Conservation (phyloP, 2,113 vertebrate genomes). For the Urocynchramus pylzowi region DNA sequence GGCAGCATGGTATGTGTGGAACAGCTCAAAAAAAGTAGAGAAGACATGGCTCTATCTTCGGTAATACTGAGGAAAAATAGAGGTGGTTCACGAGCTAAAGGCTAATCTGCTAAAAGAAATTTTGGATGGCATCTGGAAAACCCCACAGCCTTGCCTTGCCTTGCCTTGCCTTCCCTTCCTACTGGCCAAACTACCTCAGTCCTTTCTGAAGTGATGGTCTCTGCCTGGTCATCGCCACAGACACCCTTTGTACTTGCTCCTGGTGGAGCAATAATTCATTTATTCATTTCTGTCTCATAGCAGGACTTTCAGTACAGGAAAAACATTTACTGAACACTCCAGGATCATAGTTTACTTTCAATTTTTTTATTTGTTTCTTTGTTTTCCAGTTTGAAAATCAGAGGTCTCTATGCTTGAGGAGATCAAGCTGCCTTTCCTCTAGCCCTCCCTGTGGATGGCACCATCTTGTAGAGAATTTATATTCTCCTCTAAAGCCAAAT, state of each 20-base stretch:
- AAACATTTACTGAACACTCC: neutral
- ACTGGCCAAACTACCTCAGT: neutral
- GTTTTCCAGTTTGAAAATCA: neutral
- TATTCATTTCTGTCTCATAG: neutral
- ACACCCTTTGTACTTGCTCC: neutral
- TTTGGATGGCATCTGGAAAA: neutral
- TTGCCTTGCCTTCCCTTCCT: neutral
- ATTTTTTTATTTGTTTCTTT: neutral
- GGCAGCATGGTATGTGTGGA: neutral
- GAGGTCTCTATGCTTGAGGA: neutral
- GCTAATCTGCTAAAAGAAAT: neutral
- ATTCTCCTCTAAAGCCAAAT: neutral
- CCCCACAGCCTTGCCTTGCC: neutral
- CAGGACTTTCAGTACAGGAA: neutral
- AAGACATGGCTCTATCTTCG: accelerated
- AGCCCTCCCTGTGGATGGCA: neutral
- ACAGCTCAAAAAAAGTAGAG: neutral
- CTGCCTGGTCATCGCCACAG: neutral
- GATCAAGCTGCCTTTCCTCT: neutral
- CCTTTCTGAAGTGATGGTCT: neutral
- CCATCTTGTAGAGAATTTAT: neutral
- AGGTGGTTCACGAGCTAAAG: neutral
- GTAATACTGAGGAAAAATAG: neutral
- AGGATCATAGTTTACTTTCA: neutral
- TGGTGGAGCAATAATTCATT: neutral